Evolutionary conservation across 1,140 invertebrate genomes (phyloP).

Genomic region (Dolichoris vasculosae): DNA sequence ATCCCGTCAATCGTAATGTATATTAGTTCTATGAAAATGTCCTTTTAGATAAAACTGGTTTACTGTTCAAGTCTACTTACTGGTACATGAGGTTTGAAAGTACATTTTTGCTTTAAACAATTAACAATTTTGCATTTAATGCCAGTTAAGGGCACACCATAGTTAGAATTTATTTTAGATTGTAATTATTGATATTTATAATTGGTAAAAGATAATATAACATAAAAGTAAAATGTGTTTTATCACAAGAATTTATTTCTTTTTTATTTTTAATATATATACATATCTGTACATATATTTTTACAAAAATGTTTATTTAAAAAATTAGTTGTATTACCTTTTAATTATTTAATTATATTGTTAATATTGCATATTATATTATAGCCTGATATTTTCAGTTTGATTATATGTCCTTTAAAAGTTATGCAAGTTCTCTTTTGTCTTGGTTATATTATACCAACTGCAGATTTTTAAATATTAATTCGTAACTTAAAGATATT

Average conservation of each 20-base stretch:
- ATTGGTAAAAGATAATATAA: too few relatives aligned
- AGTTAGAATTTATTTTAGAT: too few relatives aligned
- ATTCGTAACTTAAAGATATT: background rate
- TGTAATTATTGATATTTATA: too few relatives aligned
- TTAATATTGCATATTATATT: too few relatives aligned
- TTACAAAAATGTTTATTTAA: too few relatives aligned
- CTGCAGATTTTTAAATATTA: background rate
- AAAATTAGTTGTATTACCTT: too few relatives aligned
- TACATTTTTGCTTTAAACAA: background rate
- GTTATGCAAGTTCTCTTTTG: background rate
- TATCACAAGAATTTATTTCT: too few relatives aligned
- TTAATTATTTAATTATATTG: too few relatives aligned
- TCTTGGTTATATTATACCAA: background rate
- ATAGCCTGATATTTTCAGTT: background rate
- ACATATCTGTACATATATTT: too few relatives aligned
- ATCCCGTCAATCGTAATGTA: background rate
- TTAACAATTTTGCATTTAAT: background rate
- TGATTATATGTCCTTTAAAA: background rate
- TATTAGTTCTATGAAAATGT: background rate
- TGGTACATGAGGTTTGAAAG: background rate
- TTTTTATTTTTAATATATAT: too few relatives aligned
- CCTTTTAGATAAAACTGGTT: slow-evolving; percentile 8
- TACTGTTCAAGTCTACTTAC: background rate
- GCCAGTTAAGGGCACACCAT: background rate
- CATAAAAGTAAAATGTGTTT: too few relatives aligned